Conservation (phyloP, 2,797 vertebrate genomes). For the Hoplostethus atlanticus region DNA sequence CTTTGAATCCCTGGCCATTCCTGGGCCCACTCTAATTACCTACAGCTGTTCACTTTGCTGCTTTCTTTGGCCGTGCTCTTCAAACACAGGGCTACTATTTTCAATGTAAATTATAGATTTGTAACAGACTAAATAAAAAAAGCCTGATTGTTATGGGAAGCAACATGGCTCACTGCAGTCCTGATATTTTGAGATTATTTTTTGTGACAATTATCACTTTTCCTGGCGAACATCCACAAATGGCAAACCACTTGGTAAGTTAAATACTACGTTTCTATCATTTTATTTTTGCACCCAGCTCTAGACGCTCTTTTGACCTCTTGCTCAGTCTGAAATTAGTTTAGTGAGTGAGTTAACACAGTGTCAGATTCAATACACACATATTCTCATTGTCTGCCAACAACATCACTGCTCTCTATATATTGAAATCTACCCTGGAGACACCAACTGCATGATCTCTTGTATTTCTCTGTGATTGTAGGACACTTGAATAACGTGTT, state of each 20-base stretch:
- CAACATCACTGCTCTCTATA: constrained; percentile 39
- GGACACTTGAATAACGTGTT: constrained; percentile 68
- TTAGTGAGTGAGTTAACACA: constrained; percentile 57
- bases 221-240: constrained; percentile 50
- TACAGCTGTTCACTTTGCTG: constrained; percentile 92
- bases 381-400: constrained; percentile 56
- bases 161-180: constrained; percentile 86
- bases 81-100: constrained; percentile 88
- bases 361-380: constrained; percentile 53
- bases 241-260: constrained; percentile 29
- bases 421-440: constrained; percentile 50
- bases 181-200: constrained; percentile 85
- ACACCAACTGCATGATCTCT: constrained; percentile 41
- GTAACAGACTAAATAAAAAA: constrained; percentile 89
- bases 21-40: constrained; percentile 93
- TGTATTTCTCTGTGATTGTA: constrained; percentile 64
- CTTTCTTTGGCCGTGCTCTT: constrained; percentile 90
- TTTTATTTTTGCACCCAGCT: constrained; percentile 46
- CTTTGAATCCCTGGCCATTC: constrained; percentile 93
- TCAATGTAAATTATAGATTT: constrained; percentile 91
- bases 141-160: constrained; percentile 89
- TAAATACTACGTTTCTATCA: constrained; percentile 43
- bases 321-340: constrained; percentile 51
- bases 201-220: constrained; percentile 84
- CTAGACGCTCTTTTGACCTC: constrained; percentile 46